A percentile compares a stretch with the other conserved stretches of the same genome.
phyloP scores from a whole-genome alignment of 2,797 vertebrate species.

The Holocentrus rufus region DNA sequence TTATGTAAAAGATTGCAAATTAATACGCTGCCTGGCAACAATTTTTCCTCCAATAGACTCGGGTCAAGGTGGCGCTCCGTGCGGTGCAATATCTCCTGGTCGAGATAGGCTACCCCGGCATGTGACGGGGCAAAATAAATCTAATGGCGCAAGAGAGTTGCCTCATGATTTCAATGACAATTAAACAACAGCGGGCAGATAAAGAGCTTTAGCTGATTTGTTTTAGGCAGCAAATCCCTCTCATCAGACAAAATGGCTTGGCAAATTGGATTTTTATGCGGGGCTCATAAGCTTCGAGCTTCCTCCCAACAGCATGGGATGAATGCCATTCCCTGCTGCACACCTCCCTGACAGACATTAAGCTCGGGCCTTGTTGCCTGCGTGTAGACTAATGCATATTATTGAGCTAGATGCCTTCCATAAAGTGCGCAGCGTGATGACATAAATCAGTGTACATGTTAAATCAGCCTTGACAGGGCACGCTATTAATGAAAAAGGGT shows the following conservation, averaged over 20 bases:
- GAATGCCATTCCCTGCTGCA: conserved; percentile 22
- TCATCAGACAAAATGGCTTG: conserved; percentile 70
- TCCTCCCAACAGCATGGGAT: conserved; percentile 30
- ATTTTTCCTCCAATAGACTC: background rate
- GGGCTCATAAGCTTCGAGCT: conserved; percentile 58
- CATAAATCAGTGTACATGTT: background rate
- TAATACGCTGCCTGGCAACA: background rate
- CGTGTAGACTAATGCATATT: conserved; percentile 28
- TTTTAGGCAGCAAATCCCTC: conserved; percentile 73
- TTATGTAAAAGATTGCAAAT: background rate
- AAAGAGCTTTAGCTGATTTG: conserved; percentile 73
- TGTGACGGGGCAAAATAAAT: conserved; percentile 22
- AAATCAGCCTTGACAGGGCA: background rate
- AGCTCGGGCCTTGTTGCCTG: conserved; percentile 19
- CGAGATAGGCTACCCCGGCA: background rate
- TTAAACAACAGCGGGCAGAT: conserved; percentile 67
- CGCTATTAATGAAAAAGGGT: background rate
- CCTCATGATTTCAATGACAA: conserved; percentile 74
- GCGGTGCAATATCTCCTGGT: background rate
- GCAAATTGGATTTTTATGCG: conserved; percentile 75
- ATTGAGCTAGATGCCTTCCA: background rate
- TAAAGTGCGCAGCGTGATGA: background rate
- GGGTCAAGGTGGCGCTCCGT: background rate
- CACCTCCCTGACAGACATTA: conserved; percentile 23
- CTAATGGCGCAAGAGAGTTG: conserved; percentile 44